Conservation (phyloP, 53 echinoderm and acorn worm species). For the Henricia sp. region DNA sequence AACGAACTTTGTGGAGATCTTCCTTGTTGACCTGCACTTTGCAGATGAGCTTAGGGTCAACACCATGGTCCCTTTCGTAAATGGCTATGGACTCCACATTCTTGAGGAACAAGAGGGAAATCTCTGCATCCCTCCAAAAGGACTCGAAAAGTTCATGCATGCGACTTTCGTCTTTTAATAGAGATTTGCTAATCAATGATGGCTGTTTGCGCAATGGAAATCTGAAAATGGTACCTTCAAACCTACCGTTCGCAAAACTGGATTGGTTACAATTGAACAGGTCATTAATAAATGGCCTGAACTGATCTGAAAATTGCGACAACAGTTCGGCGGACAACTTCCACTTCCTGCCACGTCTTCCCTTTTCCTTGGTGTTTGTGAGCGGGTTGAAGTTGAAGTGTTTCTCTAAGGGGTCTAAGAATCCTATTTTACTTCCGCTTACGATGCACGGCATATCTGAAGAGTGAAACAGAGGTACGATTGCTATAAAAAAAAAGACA, state of each 20-base stretch:
- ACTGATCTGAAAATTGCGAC: slow-evolving; percentile 34
- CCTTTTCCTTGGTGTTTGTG: neutral
- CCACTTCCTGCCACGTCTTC: slow-evolving; percentile 25
- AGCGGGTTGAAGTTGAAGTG: slow-evolving; percentile 19
- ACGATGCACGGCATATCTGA: slow-evolving; percentile 54
- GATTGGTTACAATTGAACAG: slow-evolving; percentile 10
- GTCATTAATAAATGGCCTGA: slow-evolving; percentile 5
- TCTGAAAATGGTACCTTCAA: slow-evolving; percentile 49
- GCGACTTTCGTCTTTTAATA: slow-evolving; percentile 9
- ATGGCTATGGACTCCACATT: slow-evolving; percentile 43
- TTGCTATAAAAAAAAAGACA: no score
- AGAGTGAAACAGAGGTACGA: neutral
- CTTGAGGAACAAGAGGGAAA: slow-evolving; percentile 40
- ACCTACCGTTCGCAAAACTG: slow-evolving; percentile 12
- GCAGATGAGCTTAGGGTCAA: neutral
- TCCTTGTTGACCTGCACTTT: slow-evolving; percentile 8
- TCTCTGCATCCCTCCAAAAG: slow-evolving; percentile 28
- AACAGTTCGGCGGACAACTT: neutral
- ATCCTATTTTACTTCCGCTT: slow-evolving; percentile 41
- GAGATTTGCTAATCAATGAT: slow-evolving; percentile 1
- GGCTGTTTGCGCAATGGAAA: slow-evolving; percentile 27
- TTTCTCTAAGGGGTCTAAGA: slow-evolving; percentile 42
- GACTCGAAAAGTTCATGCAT: slow-evolving; percentile 38
- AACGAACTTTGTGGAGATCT: neutral
- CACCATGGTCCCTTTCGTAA: neutral